Conservation (phyloP, 2,797 vertebrate species). For the Hyperoplus immaculatus region DNA sequence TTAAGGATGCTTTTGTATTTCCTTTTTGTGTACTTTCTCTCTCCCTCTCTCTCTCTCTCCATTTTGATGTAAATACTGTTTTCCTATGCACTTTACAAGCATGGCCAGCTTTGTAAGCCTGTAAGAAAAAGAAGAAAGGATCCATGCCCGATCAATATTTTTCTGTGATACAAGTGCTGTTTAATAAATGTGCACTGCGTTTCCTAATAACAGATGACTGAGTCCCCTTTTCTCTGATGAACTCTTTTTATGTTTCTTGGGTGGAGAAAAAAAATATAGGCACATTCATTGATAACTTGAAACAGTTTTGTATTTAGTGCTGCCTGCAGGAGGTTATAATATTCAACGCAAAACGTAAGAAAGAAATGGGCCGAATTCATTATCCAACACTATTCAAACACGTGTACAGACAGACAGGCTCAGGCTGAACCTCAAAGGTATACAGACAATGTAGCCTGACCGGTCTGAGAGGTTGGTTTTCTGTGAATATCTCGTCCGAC, state of each 20-base stretch:
- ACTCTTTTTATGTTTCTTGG: not conserved
- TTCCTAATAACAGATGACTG: constrained; percentile 17
- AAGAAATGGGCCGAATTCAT: not conserved
- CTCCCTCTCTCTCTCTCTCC: not conserved
- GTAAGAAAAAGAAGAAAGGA: no score
- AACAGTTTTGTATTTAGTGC: no score
- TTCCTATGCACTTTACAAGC: constrained; percentile 62
- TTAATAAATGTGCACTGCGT: constrained; percentile 61
- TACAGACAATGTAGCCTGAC: constrained; percentile 70
- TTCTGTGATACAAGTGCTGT: constrained; percentile 44
- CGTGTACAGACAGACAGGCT: not conserved
- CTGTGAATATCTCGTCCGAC: constrained; percentile 34
- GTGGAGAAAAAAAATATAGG: no score
- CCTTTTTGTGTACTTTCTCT: not conserved
- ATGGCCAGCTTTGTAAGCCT: not conserved
- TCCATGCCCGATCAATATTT: not conserved
- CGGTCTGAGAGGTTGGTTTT: constrained; percentile 57
- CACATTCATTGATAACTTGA: no score
- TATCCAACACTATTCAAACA: constrained; percentile 19
- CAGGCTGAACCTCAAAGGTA: constrained; percentile 14
- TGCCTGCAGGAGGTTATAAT: no score
- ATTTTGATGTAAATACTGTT: constrained; percentile 48
- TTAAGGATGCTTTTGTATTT: constrained; percentile 4
- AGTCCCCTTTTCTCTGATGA: not conserved
- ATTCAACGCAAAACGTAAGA: not conserved